phyloP scores from a whole-genome alignment of 2,113 vertebrate species.

The Lutjanus erythropterus region DNA sequence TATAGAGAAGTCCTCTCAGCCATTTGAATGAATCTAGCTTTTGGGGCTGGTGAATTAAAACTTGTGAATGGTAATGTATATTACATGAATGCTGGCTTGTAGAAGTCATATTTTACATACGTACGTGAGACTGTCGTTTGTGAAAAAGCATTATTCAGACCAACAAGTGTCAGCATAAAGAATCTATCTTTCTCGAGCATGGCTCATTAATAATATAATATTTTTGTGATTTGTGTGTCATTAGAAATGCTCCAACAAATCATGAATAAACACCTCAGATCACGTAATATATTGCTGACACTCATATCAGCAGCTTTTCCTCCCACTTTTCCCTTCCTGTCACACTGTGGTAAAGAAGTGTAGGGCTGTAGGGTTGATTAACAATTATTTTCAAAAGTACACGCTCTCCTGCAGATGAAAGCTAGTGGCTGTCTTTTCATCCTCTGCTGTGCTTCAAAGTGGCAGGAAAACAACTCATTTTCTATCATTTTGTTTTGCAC shows the following conservation, averaged over 20 bases:
- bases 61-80: background rate
- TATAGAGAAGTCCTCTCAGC: no score
- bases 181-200: conserved; percentile 1
- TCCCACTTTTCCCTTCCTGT: conserved; percentile 1
- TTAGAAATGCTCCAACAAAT: conserved; percentile 30
- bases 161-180: background rate
- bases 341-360: background rate
- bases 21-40: background rate
- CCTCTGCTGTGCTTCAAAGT: conserved; percentile 51
- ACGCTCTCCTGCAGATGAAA: conserved; percentile 37
- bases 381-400: conserved; percentile 34
- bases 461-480: conserved; percentile 49
- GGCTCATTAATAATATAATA: conserved; percentile 3
- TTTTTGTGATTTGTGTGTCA: conserved; percentile 9
- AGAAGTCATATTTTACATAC: background rate
- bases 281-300: conserved; percentile 10
- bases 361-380: background rate
- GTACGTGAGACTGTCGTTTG: background rate
- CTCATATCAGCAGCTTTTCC: conserved; percentile 15
- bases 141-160: conserved; percentile 15
- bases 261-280: conserved; percentile 16
- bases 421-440: conserved; percentile 10
- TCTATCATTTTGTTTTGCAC: conserved; percentile 33
- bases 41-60: background rate
- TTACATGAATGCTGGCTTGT: background rate